Evolutionary conservation across 1,140 invertebrate species (phyloP), one percentile per base, ranked within the genome.

Genomic region (Rhyacophila brunnea): DNA sequence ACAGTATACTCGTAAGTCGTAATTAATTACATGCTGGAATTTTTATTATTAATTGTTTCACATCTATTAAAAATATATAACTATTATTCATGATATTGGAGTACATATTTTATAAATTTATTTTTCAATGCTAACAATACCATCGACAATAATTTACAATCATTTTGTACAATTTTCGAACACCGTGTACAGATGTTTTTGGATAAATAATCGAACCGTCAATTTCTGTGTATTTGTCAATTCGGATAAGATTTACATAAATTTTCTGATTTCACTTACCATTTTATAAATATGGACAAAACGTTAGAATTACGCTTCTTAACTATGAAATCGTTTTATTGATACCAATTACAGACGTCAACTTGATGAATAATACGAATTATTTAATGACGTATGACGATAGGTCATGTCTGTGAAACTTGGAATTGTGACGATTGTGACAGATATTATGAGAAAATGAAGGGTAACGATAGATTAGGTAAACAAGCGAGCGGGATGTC

Each of bases 361-460:
- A 40, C n/a, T 11, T 11, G 11, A 40, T 40, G 11, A 40, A 15
- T 15, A 40, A 40, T 40, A 40, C 38, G 15, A 40, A 6, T 13
- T 40, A 28, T 47, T 34, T 7, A 23, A 44, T 57, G 55, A 57
- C 45, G 55, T 49, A 49, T 57, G 55, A 49, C 46, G 38, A 42
- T 49, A 57, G 55, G 70, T 73, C 69, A 73, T 74, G 71, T 68
- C 70, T 68, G 68, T 66, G 67, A 68, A 72, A 71, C 66, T 68
- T 62, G 67, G 60, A 47, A 69, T 68, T 71, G 65, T 71, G 69
- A 65, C 71, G 45, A 69, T 68, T 71, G 65, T 71, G 69, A 65
- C 71, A 75, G 70, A 74, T 77, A 66, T 74, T 74, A 68, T 28
- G 9, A 28, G 72, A 77, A 72, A 69, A 76, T 73, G 71, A 77